phyloP scores from a whole-genome alignment of 64 coral and sea anemone genomes.

The Dendrophyllia cribrosa region DNA sequence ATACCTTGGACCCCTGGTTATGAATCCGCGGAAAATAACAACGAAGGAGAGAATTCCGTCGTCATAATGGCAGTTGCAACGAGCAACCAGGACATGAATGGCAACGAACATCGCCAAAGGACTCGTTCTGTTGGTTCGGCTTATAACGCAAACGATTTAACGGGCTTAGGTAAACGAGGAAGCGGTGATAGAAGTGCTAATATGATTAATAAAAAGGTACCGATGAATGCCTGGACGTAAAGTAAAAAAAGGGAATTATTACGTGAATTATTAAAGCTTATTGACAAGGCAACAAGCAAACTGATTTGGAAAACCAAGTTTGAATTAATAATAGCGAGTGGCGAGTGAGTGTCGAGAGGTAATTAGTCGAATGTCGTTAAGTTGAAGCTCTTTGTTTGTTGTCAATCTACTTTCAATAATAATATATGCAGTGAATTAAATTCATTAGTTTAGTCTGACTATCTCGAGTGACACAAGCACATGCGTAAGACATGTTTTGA shows the following conservation, averaged over 20 bases:
- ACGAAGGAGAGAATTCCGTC: neutral
- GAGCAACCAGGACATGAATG: neutral
- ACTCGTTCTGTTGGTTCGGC: slow-evolving; percentile 6
- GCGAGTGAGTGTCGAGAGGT: neutral
- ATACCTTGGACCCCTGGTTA: slow-evolving; percentile 77
- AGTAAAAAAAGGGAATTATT: neutral
- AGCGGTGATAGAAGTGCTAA: neutral
- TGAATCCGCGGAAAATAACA: neutral
- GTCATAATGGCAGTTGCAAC: neutral
- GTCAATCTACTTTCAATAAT: neutral
- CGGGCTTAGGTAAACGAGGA: neutral
- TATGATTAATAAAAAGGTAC: slow-evolving; percentile 20
- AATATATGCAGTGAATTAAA: neutral
- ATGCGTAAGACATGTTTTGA: too few relatives aligned
- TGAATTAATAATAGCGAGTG: neutral
- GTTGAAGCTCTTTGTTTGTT: neutral
- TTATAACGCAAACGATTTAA: neutral
- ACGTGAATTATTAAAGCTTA: too few relatives aligned
- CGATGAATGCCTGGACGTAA: slow-evolving; percentile 1
- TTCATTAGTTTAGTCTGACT: neutral
- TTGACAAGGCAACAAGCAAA: too few relatives aligned
- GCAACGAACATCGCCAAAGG: neutral
- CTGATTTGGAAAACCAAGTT: neutral
- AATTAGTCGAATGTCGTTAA: neutral
- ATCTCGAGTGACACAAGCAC: too few relatives aligned